phyloP scores from a whole-genome alignment of 2,888 invertebrate species.

The Cerastoderma edule region DNA sequence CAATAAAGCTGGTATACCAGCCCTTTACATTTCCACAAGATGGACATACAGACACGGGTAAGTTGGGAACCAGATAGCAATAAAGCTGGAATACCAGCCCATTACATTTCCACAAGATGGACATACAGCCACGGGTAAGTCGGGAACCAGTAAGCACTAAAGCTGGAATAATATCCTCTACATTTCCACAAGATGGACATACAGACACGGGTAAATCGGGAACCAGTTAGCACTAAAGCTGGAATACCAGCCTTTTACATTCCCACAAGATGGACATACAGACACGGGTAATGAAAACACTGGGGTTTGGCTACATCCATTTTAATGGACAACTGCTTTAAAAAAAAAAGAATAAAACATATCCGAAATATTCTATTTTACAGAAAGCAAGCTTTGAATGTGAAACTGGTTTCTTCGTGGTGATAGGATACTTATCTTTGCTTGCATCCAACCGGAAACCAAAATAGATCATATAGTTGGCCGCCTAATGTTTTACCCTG shows the following conservation, averaged over 20 bases:
- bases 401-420: no score
- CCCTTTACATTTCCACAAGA: not conserved
- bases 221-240: not conserved
- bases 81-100: conserved; percentile 1
- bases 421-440: no score
- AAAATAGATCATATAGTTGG: no score
- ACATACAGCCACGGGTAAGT: not conserved
- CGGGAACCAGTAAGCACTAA: not conserved
- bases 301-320: no score
- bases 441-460: no score
- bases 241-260: not conserved
- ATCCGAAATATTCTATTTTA: no score
- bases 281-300: not conserved
- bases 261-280: not conserved
- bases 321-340: no score
- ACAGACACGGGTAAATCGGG: not conserved
- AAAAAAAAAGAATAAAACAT: no score
- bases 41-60: not conserved
- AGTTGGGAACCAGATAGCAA: not conserved
- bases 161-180: not conserved
- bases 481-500: no score
- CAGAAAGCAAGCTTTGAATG: no score
- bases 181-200: not conserved
- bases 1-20: not conserved
- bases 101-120: not conserved